Evolutionary conservation across 2,113 vertebrate species (phyloP).

Genomic region (Sylvicapra grimmia): DNA sequence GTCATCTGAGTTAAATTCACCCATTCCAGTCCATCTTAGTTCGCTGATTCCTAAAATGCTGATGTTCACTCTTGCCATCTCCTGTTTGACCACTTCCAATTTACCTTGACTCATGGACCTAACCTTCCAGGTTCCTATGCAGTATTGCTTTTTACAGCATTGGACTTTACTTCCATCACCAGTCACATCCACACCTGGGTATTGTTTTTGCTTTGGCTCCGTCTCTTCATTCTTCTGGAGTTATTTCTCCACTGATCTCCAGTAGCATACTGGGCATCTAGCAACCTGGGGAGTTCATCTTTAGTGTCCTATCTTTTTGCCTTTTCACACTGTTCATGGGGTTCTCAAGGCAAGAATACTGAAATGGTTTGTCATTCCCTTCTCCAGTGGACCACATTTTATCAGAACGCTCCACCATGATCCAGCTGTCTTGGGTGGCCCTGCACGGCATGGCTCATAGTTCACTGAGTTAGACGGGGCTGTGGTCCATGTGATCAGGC

Average conservation of each 20-base stretch:
- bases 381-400: background rate
- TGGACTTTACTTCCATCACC: background rate
- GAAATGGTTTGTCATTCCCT: background rate
- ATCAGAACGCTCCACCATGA: background rate
- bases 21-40: background rate
- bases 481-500: background rate
- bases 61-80: background rate
- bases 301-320: no score
- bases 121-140: background rate
- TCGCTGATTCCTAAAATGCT: background rate
- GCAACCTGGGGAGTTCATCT: background rate
- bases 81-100: background rate
- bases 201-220: background rate
- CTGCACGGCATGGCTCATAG: rapidly evolving
- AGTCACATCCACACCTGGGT: background rate
- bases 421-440: background rate
- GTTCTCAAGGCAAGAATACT: background rate
- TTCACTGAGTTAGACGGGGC: background rate
- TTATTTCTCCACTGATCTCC: background rate
- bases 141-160: background rate
- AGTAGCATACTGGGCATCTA: background rate
- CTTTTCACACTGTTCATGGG: no score
- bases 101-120: background rate
- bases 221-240: background rate
- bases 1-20: background rate